These are phyloP conservation scores for Scaptomyza reducta DNA, from an alignment of 2,888 invertebrate species.

Conservation along the genomic window DNA sequence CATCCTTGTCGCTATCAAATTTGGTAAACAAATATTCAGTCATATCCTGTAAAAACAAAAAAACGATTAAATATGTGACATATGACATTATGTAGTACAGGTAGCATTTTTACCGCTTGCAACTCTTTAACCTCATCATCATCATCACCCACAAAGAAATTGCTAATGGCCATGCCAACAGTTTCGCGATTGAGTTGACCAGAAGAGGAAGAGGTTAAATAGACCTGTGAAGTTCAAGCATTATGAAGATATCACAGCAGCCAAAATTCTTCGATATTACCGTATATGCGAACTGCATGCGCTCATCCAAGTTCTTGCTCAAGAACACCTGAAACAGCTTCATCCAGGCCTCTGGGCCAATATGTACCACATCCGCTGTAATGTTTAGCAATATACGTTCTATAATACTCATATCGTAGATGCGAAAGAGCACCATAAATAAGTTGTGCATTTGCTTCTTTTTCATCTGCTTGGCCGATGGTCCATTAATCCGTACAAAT, in stretches of 20 bases:
- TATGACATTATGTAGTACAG: too few species aligned
- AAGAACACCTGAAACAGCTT: constrained; percentile 88
- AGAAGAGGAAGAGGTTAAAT: constrained; percentile 87
- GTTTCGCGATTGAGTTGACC: constrained; percentile 89
- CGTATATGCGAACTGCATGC: constrained; percentile 88
- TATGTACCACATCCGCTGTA: constrained; percentile 85
- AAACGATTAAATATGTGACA: background rate
- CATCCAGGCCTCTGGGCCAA: constrained; percentile 87
- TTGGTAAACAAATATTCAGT: constrained; percentile 89
- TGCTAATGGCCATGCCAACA: constrained; percentile 85
- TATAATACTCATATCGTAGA: constrained; percentile 89
- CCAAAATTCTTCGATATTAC: constrained; percentile 77
- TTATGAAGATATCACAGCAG: background rate
- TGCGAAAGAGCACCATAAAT: constrained; percentile 87
- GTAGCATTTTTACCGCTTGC: constrained; percentile 62
- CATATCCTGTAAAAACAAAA: constrained; percentile 86
- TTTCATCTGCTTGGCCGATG: constrained; percentile 83
- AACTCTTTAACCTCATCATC: constrained; percentile 90
- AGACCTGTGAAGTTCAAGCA: constrained; percentile 80
- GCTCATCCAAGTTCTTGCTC: constrained; percentile 88
- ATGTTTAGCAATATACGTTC: constrained; percentile 87
- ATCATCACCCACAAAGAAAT: constrained; percentile 85
- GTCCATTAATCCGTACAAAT: constrained; percentile 84
- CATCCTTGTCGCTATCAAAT: constrained; percentile 91
- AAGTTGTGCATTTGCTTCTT: constrained; percentile 87